Percentiles rank a stretch among this genome's conserved stretches.
Conservation (phyloP, 2,888 invertebrate species). For the Bhutanitis thaidina region DNA sequence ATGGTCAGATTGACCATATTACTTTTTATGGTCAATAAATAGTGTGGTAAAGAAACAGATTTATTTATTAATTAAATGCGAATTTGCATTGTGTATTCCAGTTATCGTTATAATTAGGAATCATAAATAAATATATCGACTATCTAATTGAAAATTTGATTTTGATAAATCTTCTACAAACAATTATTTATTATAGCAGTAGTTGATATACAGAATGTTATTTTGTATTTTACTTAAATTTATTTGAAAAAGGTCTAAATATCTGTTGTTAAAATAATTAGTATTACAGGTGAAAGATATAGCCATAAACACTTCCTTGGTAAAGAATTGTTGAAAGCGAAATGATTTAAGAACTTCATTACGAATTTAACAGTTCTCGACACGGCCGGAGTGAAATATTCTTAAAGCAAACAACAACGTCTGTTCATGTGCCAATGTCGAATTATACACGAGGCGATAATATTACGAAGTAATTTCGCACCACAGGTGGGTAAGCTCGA, state of each 20-base stretch:
- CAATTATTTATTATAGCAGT: background rate
- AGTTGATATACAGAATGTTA: no score
- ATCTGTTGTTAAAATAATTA: no score
- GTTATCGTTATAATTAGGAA: slow-evolving; percentile 38
- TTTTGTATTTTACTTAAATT: no score
- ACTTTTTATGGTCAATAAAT: no score
- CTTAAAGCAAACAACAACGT: slow-evolving; percentile 41
- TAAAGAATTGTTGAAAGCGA: slow-evolving; percentile 18
- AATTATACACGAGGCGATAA: slow-evolving; percentile 45
- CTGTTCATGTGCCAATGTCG: slow-evolving; percentile 46
- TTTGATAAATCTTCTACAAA: slow-evolving; percentile 48
- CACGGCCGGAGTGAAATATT: slow-evolving; percentile 49
- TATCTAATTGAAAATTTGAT: slow-evolving; percentile 38
- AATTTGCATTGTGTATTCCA: slow-evolving; percentile 56
- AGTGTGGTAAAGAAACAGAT: no score
- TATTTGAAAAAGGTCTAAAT: no score
- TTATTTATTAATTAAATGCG: slow-evolving; percentile 37
- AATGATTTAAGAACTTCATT: slow-evolving; percentile 46
- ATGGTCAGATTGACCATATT: no score
- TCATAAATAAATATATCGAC: slow-evolving; percentile 54
- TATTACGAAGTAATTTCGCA: slow-evolving; percentile 39
- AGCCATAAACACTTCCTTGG: background rate
- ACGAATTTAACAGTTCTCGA: slow-evolving; percentile 49
- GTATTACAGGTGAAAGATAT: no score
- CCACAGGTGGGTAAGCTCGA: slow-evolving; percentile 38